These are phyloP conservation scores for Noctuana brunneofusca DNA, from an alignment of 2,888 invertebrate genomes.

Conservation along the genomic window DNA sequence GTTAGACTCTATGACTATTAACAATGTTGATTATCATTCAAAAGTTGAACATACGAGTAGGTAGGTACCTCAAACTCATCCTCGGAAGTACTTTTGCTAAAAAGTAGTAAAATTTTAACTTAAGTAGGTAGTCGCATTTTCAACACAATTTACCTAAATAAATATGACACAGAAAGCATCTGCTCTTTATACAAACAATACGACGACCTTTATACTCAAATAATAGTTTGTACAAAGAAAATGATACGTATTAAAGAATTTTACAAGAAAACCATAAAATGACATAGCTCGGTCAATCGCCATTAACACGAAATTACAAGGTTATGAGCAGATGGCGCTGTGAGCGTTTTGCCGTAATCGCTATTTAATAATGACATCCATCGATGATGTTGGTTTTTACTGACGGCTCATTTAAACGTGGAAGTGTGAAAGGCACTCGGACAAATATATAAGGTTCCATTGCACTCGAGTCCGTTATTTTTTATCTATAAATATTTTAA, in stretches of 20 bases:
- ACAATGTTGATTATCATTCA: no score
- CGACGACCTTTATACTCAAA: constrained; percentile 4
- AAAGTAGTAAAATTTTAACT: no score
- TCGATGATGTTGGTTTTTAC: constrained; percentile 47
- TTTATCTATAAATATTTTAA: background rate
- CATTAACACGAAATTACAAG: constrained; percentile 41
- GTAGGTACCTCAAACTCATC: no score
- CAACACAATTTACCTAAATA: background rate
- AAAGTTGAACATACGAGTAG: no score
- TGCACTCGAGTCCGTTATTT: constrained; percentile 12
- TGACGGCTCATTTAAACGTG: constrained; percentile 45
- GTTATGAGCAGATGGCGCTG: constrained; percentile 36
- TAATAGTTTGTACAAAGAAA: constrained; percentile 11
- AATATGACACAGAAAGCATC: background rate
- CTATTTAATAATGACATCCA: constrained; percentile 49
- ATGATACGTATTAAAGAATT: constrained; percentile 11
- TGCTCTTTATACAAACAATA: constrained; percentile 1
- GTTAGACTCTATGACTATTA: no score
- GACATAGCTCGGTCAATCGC: constrained; percentile 34
- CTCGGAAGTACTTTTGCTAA: no score
- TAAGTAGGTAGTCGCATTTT: background rate
- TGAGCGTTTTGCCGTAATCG: constrained; percentile 42
- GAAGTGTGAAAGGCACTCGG: constrained; percentile 38
- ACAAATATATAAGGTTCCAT: constrained; percentile 15
- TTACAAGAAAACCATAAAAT: constrained; percentile 19